A percentile compares a stretch with the other conserved stretches of the same genome.
These are phyloP conservation scores for Spinus olivaceus DNA, from an alignment of 2,797 vertebrate species.

Conservation along the genomic window DNA sequence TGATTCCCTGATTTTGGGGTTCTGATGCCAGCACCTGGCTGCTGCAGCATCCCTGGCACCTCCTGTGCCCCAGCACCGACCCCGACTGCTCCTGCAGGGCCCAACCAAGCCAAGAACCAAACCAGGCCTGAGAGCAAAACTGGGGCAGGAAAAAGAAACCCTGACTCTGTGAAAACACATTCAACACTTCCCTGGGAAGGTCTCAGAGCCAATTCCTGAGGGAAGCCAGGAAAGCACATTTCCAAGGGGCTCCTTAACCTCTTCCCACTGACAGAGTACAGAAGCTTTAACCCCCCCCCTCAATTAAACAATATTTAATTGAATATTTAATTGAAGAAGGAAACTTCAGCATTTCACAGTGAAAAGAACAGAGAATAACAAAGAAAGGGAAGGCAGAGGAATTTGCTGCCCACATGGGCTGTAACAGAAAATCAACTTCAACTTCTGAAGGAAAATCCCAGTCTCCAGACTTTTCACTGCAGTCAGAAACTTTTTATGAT, in stretches of 20 bases:
- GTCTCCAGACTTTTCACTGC: neutral
- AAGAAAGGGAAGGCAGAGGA: constrained; percentile 11
- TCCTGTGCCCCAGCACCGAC: accelerated
- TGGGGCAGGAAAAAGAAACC: neutral
- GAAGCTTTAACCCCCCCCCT: neutral
- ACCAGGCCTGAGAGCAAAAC: neutral
- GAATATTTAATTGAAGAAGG: neutral
- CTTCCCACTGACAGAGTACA: neutral
- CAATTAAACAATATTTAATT: neutral
- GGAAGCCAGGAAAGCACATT: neutral
- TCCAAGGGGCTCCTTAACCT: constrained; percentile 9
- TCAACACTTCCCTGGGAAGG: constrained; percentile 40
- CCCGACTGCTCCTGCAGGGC: accelerated
- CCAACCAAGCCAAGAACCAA: neutral
- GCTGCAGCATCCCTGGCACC: neutral
- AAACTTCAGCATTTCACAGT: neutral
- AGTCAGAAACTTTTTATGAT: neutral
- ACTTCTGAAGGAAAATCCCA: constrained; percentile 32
- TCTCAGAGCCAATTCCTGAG: neutral
- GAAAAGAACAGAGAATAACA: neutral
- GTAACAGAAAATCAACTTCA: constrained; percentile 9
- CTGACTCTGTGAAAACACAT: constrained; percentile 6
- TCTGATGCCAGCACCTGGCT: neutral
- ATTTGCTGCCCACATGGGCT: neutral
- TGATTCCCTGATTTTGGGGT: neutral